Percentiles rank a stretch among this genome's conserved stretches.
Evolutionary conservation across 2,797 vertebrate species (phyloP).

Genomic region (Clamator glandarius): DNA sequence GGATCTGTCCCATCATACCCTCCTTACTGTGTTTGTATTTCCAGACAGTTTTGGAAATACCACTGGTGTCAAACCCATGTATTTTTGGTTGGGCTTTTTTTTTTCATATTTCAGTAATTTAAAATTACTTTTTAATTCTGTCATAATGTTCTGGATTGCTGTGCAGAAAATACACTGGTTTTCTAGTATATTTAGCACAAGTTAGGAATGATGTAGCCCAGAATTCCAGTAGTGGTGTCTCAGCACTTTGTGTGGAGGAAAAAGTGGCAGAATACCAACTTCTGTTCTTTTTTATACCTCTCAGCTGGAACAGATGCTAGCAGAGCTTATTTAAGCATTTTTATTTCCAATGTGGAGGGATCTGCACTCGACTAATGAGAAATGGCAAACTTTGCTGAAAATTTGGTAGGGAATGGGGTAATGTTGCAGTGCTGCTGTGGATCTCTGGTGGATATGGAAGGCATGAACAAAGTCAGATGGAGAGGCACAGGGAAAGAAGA

Average conservation of each 20-base stretch:
- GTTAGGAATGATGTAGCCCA: background rate
- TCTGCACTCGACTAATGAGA: background rate
- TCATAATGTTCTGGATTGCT: background rate
- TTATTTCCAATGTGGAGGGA: background rate
- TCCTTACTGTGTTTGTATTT: background rate
- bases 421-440: background rate
- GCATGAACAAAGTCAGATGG: accelerated
- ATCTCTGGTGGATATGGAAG: background rate
- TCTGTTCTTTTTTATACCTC: background rate
- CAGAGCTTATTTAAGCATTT: background rate
- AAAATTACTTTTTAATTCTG: background rate
- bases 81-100: background rate
- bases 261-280: background rate
- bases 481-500: background rate
- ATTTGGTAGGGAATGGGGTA: background rate
- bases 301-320: background rate
- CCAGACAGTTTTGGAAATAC: background rate
- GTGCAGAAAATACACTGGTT: background rate
- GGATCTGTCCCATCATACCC: background rate
- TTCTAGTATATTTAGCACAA: background rate
- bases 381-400: background rate
- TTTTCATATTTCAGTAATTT: background rate
- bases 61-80: background rate
- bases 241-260: background rate
- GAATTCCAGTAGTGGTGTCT: background rate